Evolutionary conservation across 2,888 invertebrate species (phyloP), one percentile per base, ranked within the genome.

Genomic region (Harpagoxenus sublaevis): DNA sequence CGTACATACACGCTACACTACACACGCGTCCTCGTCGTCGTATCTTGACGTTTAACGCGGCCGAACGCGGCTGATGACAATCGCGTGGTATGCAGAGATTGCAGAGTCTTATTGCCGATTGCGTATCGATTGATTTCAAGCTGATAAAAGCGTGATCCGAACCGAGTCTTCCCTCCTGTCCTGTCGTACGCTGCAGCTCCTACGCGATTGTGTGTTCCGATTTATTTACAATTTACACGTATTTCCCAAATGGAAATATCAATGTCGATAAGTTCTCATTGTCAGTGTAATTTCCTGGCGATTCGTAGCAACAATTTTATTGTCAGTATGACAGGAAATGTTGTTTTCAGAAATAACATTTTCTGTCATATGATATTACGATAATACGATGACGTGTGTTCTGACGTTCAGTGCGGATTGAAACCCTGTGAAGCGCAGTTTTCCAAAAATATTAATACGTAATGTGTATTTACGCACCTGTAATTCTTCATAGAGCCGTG

Each of bases 21-120:
- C 23, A 23, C 39, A 53, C 42, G 35, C 71, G 42, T 70, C 18
- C 45, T 39, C 57, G 42, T 42, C 55, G 4, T 39, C 45, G 39
- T 60, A 63, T 77, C 63, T 51, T 65, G 57, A 48, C 71, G 57
- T 79, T 79, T 68, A 18, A 78, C 28, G 68, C 53, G 53, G 12
- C 42, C 12, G 77, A 18, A 78, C 28, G 68, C 53, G 53, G 12
- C 42, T n/a, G 77, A 68, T 68, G 77, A 66, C 77, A 77, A 68
- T 10, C 45, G 62, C 63, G 73, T 23, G 48, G 45, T 45, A 74
- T 8, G 42, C 42, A 9, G 42, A 2, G 35, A 42, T 35, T 31
- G 35, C 70, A 23, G 8, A 68, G 28, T 68, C 71, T 18, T 39
- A 15, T 10, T 42, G 62, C 9, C 4, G 4, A 3, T 31, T 31